Conservation (phyloP, 2,113 vertebrate genomes). For the Rynchops niger region DNA sequence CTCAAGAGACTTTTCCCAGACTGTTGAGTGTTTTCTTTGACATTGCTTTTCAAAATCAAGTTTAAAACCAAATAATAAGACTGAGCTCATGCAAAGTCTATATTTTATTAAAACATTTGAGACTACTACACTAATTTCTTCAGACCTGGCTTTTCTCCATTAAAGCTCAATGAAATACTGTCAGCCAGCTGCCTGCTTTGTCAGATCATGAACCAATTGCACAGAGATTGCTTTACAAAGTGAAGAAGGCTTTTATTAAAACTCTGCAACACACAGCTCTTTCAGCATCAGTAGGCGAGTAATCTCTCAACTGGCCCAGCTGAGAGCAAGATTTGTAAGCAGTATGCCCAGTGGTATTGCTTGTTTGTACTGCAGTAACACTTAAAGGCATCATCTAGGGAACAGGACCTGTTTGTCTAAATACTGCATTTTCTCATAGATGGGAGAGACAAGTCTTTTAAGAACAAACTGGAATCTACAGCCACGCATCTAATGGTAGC, state of each 20-base stretch:
- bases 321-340: neutral
- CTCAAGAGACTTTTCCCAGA: neutral
- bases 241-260: conserved; percentile 14
- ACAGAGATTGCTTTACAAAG: neutral
- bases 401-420: neutral
- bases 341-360: neutral
- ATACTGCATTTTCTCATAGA: neutral
- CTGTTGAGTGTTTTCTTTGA: neutral
- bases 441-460: neutral
- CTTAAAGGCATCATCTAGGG: neutral
- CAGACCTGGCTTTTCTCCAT: neutral
- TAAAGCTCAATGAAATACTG: neutral
- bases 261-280: neutral
- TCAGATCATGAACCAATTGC: neutral
- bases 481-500: neutral
- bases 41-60: neutral
- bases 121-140: neutral
- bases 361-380: neutral
- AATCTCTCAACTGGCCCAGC: neutral
- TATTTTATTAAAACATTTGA: neutral
- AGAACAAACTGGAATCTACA: neutral
- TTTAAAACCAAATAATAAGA: neutral
- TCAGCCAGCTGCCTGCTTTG: neutral
- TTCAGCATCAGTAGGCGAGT: neutral
- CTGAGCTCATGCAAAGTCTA: neutral